phyloP scores from a whole-genome alignment of 1,140 invertebrate genomes.

The Caenorhabditis remanei region DNA sequence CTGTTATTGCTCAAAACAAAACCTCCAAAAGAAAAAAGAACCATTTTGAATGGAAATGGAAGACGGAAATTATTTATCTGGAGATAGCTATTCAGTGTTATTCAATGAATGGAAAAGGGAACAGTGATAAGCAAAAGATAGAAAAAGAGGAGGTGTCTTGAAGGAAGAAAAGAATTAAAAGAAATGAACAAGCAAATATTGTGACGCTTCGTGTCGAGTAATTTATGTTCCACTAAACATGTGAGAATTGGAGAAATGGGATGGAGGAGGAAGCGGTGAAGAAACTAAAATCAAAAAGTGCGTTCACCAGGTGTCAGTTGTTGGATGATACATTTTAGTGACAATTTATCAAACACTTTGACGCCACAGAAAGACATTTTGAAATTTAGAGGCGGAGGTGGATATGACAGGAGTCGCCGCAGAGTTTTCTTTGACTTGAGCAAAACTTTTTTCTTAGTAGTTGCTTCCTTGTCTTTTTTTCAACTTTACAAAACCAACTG shows the following conservation, averaged over 20 bases:
- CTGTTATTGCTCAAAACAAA: too few species aligned
- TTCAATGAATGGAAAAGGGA: neutral
- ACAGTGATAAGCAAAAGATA: conserved; percentile 13
- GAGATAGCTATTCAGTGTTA: neutral
- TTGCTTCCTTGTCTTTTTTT: neutral
- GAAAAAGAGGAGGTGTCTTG: neutral
- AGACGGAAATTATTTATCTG: neutral
- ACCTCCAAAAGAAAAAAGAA: neutral
- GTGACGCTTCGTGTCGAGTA: conserved; percentile 39
- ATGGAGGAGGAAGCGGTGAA: conserved; percentile 2
- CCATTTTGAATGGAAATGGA: neutral
- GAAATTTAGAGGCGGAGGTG: neutral
- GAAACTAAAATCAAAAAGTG: conserved; percentile 43
- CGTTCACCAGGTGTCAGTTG: conserved; percentile 53
- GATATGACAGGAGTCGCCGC: neutral
- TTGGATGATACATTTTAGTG: neutral
- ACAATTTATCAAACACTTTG: conserved; percentile 25
- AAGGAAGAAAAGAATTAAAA: neutral
- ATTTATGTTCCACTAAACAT: conserved; percentile 52
- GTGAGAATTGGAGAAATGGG: neutral
- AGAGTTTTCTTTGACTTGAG: neutral
- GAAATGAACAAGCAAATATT: conserved; percentile 8
- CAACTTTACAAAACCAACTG: conserved; percentile 28
- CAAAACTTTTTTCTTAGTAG: neutral
- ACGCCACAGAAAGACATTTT: neutral